phyloP scores from a whole-genome alignment of 2,888 invertebrate genomes.

The Pycnomerus fuliginosus region DNA sequence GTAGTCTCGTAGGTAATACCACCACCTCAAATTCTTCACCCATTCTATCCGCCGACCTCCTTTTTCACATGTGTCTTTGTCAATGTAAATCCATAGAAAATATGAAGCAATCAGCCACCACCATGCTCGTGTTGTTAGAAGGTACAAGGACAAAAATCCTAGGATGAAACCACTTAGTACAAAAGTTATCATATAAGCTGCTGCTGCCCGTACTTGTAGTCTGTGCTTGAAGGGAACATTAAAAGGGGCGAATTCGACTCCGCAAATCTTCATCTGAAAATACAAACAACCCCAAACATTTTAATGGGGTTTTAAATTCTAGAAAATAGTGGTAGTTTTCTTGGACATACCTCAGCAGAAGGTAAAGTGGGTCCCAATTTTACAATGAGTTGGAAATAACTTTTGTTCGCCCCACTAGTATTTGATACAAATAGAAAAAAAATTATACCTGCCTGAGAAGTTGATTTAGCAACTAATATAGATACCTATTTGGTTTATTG shows the following conservation, averaged over 20 bases:
- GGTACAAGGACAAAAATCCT: conserved; percentile 58
- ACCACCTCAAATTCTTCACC: conserved; percentile 63
- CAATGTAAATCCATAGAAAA: conserved; percentile 48
- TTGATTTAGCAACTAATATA: no score
- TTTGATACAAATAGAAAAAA: no score
- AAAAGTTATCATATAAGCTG: conserved; percentile 69
- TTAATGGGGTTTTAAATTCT: no score
- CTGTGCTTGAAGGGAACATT: conserved; percentile 75
- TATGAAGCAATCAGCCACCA: not conserved
- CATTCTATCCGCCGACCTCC: conserved; percentile 49
- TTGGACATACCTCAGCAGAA: no score
- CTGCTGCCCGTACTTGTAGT: conserved; percentile 79
- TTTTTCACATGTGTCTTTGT: conserved; percentile 62
- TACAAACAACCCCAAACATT: no score
- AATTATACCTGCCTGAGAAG: no score
- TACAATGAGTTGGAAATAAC: no score
- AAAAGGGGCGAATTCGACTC: conserved; percentile 85
- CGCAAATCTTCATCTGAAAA: conserved; percentile 55
- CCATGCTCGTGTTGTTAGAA: no score
- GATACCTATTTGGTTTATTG: no score
- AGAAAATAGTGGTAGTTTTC: no score
- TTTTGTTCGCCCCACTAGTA: no score
- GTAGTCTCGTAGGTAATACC: conserved; percentile 75
- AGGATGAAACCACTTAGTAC: conserved; percentile 61
- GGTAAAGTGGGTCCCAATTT: no score